phyloP scores from a whole-genome alignment of 2,113 vertebrate species.

The Macroglossus sobrinus region DNA sequence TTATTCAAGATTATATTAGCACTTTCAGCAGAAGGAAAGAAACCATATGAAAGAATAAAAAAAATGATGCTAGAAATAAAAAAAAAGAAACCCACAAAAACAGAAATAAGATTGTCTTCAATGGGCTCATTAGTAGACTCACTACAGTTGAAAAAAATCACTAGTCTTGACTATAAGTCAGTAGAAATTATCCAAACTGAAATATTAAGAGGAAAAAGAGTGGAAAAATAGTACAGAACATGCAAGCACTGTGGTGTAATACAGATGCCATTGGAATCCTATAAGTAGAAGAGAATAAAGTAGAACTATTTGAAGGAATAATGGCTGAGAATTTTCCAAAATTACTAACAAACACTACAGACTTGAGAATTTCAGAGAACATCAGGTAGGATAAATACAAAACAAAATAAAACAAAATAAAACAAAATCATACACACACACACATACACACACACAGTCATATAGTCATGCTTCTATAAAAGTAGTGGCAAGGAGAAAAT shows the following conservation, averaged over 20 bases:
- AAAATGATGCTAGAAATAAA: background rate
- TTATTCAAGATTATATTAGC: background rate
- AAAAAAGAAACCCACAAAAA: background rate
- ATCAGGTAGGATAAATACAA: background rate
- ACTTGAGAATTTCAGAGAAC: background rate
- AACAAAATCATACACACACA: too few relatives aligned
- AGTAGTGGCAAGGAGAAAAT: background rate
- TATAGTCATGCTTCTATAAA: background rate
- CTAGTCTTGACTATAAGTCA: background rate
- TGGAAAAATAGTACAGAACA: background rate
- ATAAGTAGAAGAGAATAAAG: background rate
- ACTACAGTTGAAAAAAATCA: background rate
- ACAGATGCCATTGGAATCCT: background rate
- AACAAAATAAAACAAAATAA: conserved; percentile 16
- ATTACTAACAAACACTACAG: background rate
- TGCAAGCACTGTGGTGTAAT: background rate
- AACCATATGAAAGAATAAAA: background rate
- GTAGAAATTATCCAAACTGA: background rate
- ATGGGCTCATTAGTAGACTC: background rate
- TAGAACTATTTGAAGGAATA: background rate
- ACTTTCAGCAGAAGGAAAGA: background rate
- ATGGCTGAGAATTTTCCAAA: background rate
- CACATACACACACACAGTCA: background rate
- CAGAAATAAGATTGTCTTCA: background rate
- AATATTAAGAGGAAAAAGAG: conserved; percentile 3